A percentile compares a stretch with the other conserved stretches of the same genome.
Evolutionary conservation across 1,140 invertebrate genomes (phyloP).

Genomic region (Laupala kohalensis): DNA sequence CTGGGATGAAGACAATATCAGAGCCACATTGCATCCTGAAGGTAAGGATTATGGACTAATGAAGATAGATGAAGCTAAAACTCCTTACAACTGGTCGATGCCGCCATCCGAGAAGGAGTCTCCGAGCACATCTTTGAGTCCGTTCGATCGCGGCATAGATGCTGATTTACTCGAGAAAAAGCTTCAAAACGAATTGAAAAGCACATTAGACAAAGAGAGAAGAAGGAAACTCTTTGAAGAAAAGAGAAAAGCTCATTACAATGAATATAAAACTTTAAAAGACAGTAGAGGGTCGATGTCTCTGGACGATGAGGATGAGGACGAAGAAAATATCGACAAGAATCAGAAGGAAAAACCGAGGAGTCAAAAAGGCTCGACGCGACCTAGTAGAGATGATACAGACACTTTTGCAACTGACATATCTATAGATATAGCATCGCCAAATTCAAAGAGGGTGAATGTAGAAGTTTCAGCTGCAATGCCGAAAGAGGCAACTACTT

Average conservation of each 20-base stretch:
- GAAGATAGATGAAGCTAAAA: constrained; percentile 98
- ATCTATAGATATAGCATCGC: no score
- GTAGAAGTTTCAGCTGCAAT: no score
- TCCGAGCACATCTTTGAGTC: neutral
- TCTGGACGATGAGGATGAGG: no score
- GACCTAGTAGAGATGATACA: no score
- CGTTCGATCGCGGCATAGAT: neutral
- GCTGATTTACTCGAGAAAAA: neutral
- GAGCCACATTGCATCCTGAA: constrained; percentile 91
- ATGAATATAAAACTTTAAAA: neutral
- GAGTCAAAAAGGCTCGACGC: no score
- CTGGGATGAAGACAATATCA: constrained; percentile 99
- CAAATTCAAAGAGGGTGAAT: no score
- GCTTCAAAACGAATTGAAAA: neutral
- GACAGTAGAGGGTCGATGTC: no score
- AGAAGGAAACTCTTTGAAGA: neutral
- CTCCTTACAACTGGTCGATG: constrained; percentile 73
- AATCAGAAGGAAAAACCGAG: no score
- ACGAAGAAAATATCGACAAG: no score
- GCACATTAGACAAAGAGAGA: neutral
- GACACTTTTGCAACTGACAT: no score
- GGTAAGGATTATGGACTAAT: constrained; percentile 99
- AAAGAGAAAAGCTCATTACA: neutral
- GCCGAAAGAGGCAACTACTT: no score
- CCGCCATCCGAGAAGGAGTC: constrained; percentile 26